Percentiles rank a stretch among this genome's conserved stretches.
phyloP scores from a whole-genome alignment of 2,113 vertebrate species.

The Bolborhynchus lineola region DNA sequence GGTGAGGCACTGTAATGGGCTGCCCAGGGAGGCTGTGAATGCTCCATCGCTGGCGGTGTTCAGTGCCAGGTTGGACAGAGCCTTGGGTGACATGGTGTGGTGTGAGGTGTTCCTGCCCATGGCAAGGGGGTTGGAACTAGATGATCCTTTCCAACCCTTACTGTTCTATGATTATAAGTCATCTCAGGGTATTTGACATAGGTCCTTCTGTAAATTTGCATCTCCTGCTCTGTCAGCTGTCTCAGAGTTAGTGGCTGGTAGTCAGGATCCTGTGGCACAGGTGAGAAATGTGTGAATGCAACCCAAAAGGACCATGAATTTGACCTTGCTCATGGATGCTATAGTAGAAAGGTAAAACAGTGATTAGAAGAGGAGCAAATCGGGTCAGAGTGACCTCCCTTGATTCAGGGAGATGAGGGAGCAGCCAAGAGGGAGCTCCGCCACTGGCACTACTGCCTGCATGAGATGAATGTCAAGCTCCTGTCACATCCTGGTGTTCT shows the following conservation, averaged over 20 bases:
- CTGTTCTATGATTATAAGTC: not conserved
- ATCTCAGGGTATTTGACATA: not conserved
- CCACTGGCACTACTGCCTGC: not conserved
- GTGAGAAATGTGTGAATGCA: not conserved
- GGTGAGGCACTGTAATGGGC: not conserved
- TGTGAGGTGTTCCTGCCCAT: not conserved
- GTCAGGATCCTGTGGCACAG: not conserved
- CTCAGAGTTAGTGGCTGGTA: not conserved
- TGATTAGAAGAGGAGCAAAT: not conserved
- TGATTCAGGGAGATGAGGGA: not conserved
- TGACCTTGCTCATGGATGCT: not conserved
- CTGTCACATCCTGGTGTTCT: not conserved
- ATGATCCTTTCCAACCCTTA: not conserved
- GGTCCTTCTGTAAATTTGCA: not conserved
- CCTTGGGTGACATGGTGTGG: not conserved
- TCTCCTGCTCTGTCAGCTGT: not conserved
- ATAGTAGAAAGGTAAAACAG: not conserved
- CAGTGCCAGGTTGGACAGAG: no score
- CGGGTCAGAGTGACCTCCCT: not conserved
- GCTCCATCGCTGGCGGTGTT: no score
- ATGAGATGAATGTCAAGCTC: not conserved
- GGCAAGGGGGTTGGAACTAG: not conserved
- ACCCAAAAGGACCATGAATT: not conserved
- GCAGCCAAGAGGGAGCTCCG: not conserved
- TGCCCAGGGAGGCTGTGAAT: no score